phyloP scores from a whole-genome alignment of 2,888 invertebrate species.

The Pyrocoelia pectoralis region DNA sequence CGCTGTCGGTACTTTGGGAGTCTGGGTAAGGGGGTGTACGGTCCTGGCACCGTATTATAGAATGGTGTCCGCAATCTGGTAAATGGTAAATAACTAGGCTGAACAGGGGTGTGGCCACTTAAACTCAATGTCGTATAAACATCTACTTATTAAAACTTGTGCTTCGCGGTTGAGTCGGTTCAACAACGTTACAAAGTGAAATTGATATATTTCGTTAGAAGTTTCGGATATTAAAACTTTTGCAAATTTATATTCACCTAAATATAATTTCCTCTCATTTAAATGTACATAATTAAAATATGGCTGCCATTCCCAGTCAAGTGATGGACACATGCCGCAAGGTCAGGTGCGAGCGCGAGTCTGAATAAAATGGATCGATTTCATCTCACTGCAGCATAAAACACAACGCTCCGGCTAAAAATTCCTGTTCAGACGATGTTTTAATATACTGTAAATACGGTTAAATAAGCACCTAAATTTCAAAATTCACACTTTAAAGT shows the following conservation, averaged over 20 bases:
- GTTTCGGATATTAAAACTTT: background rate
- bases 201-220: background rate
- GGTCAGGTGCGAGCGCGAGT: conserved; percentile 49
- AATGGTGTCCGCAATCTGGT: conserved; percentile 43
- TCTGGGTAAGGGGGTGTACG: conserved; percentile 30
- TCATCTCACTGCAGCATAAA: conserved; percentile 46
- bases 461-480: conserved; percentile 35
- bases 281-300: conserved; percentile 25
- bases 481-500: conserved; percentile 24
- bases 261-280: conserved; percentile 15
- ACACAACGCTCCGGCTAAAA: conserved; percentile 39
- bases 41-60: conserved; percentile 31
- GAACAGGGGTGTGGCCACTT: conserved; percentile 43
- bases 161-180: background rate
- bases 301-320: conserved; percentile 30
- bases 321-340: conserved; percentile 41
- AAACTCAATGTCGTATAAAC: conserved; percentile 19
- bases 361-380: conserved; percentile 48
- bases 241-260: conserved; percentile 19
- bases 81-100: conserved; percentile 45
- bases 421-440: conserved; percentile 37
- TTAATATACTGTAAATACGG: conserved; percentile 35
- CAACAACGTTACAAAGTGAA: background rate
- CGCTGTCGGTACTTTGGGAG: conserved; percentile 31
- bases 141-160: conserved; percentile 12